A percentile compares a stretch with the other conserved stretches of the same genome.
phyloP scores from a whole-genome alignment of 37 sponge, comb jelly and placozoan genomes.

The Sycon ciliatum region DNA sequence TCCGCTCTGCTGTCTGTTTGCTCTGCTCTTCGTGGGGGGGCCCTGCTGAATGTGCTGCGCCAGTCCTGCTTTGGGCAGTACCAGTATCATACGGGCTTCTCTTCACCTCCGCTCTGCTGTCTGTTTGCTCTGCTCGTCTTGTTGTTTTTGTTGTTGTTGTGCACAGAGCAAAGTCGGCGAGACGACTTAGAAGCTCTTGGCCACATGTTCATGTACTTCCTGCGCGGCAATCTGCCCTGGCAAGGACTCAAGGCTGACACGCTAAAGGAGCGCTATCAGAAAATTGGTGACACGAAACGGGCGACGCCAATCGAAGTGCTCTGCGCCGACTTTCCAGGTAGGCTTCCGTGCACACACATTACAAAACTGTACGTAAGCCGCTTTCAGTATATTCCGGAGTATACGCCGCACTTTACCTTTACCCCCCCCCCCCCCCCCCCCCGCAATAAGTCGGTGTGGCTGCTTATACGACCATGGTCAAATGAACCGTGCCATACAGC shows the following conservation, averaged over 20 bases:
- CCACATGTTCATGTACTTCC: slow-evolving; percentile 99
- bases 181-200: slow-evolving; percentile 97
- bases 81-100: too few species aligned
- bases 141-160: neutral
- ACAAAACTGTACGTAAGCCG: too few species aligned
- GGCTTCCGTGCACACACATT: too few species aligned
- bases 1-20: neutral
- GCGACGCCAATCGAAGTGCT: slow-evolving; percentile 94
- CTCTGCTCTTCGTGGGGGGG: neutral
- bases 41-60: too few species aligned
- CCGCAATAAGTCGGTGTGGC: neutral
- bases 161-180: slow-evolving; percentile 85
- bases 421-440: too few species aligned
- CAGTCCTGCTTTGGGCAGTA: too few species aligned
- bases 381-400: too few species aligned
- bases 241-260: slow-evolving; percentile 98
- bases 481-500: too few species aligned
- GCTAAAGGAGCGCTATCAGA: slow-evolving; percentile 94
- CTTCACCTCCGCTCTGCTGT: neutral
- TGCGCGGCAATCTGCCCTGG: slow-evolving; percentile 95
- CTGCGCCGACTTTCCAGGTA: slow-evolving; percentile 87
- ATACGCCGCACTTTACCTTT: too few species aligned
- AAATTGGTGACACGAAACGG: slow-evolving; percentile 97
- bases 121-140: neutral
- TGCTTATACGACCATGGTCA: too few species aligned